Conservation (phyloP, 2,113 vertebrate species). For the Empidonax alnorum region DNA sequence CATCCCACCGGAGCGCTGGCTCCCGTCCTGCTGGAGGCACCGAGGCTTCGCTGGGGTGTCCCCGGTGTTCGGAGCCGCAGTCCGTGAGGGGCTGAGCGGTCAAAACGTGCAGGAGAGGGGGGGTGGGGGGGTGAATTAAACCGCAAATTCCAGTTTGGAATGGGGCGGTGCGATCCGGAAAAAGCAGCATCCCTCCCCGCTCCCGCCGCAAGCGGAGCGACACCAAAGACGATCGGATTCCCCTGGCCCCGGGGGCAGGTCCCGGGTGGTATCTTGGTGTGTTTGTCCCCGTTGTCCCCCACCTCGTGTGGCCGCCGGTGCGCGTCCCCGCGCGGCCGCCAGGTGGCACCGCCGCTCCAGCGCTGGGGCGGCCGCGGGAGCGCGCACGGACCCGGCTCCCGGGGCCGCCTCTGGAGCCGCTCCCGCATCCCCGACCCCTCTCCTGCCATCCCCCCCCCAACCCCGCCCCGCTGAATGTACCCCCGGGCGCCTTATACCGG, state of each 20-base stretch:
- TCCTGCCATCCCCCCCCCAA: neutral
- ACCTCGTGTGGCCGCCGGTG: neutral
- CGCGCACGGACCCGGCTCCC: too few species aligned
- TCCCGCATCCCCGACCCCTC: neutral
- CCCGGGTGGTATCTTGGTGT: slow-evolving; percentile 34
- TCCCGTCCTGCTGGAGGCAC: neutral
- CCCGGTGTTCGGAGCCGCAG: neutral
- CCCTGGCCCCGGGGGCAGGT: slow-evolving; percentile 8
- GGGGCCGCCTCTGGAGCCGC: neutral
- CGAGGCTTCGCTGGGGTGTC: neutral
- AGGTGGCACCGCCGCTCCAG: slow-evolving; percentile 73
- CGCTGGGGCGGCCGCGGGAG: neutral
- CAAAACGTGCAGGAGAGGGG: neutral
- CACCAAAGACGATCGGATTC: slow-evolving; percentile 67
- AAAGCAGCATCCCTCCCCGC: neutral
- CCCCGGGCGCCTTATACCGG: slow-evolving; percentile 45
- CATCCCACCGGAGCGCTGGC: neutral
- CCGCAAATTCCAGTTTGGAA: neutral
- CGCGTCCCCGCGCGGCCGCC: neutral
- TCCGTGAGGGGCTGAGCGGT: neutral
- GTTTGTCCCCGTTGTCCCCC: neutral
- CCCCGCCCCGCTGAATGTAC: slow-evolving; percentile 43
- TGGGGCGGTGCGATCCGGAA: neutral
- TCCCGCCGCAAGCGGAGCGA: neutral
- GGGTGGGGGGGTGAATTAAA: neutral